These are phyloP conservation scores for Trissolcus basalis DNA, from an alignment of 1,140 invertebrate species.

Conservation along the genomic window DNA sequence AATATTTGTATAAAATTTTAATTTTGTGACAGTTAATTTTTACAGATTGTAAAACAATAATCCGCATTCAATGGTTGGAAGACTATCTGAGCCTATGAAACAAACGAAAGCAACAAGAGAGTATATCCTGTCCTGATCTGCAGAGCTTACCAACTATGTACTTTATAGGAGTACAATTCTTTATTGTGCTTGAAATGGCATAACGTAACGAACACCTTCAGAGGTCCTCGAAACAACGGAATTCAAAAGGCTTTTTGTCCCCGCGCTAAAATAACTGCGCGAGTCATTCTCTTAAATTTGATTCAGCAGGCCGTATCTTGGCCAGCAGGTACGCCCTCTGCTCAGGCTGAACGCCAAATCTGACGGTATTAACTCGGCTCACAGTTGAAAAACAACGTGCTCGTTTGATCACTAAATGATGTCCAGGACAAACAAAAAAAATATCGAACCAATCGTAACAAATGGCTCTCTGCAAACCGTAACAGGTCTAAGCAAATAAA, in stretches of 20 bases:
- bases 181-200: conserved; percentile 65
- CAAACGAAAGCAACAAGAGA: conserved; percentile 44
- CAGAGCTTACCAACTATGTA: conserved; percentile 49
- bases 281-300: conserved; percentile 76
- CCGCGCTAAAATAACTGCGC: conserved; percentile 66
- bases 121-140: conserved; percentile 53
- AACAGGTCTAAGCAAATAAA: too few species aligned
- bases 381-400: conserved; percentile 11
- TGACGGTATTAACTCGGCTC: conserved; percentile 26
- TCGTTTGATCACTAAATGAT: too few species aligned
- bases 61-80: conserved; percentile 45
- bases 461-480: too few species aligned
- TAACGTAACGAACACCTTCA: conserved; percentile 67
- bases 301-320: conserved; percentile 62
- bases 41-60: conserved; percentile 48
- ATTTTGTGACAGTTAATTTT: conserved; percentile 48
- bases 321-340: conserved; percentile 17
- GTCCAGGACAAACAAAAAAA: too few species aligned
- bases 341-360: conserved; percentile 25
- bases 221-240: conserved; percentile 67
- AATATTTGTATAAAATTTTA: too few species aligned
- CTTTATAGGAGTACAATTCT: conserved; percentile 64
- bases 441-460: too few species aligned
- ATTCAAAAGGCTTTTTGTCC: conserved; percentile 74
- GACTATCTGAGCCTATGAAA: conserved; percentile 32